These are phyloP conservation scores for Holothuria scabra DNA, from an alignment of 53 echinoderm and acorn worm species.

Conservation along the genomic window DNA sequence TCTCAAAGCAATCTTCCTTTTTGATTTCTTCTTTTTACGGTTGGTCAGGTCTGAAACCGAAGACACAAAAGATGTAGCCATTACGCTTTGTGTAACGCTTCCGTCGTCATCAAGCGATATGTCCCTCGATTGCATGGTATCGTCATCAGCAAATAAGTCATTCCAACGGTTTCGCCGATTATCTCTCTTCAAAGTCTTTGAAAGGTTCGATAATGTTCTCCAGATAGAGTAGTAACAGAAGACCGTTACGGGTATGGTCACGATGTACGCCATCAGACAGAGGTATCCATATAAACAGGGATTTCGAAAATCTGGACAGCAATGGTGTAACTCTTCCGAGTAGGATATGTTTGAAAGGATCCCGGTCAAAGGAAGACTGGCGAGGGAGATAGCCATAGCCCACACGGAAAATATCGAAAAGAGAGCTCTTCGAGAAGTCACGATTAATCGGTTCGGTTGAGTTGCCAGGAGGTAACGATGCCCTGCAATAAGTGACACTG, in stretches of 20 bases:
- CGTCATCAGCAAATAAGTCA: neutral
- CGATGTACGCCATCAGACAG: slow-evolving; percentile 39
- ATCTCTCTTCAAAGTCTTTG: neutral
- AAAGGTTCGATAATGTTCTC: neutral
- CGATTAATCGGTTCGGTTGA: neutral
- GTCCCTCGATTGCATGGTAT: no score
- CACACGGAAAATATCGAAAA: neutral
- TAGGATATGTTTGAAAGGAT: slow-evolving; percentile 36
- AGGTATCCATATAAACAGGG: slow-evolving; percentile 43
- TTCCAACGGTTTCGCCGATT: neutral
- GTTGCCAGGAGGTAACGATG: neutral
- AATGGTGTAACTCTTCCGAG: slow-evolving; percentile 38
- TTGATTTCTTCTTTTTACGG: neutral
- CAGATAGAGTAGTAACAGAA: slow-evolving; percentile 42
- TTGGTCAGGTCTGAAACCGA: neutral
- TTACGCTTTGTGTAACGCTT: neutral
- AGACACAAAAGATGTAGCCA: neutral
- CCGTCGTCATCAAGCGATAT: neutral
- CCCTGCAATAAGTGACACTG: slow-evolving; percentile 3
- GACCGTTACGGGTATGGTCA: slow-evolving; percentile 53
- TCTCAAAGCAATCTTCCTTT: neutral
- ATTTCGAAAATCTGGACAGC: slow-evolving; percentile 40
- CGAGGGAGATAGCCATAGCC: neutral
- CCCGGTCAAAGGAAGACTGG: neutral
- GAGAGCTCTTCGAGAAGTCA: neutral